A percentile compares a stretch with the other conserved stretches of the same genome.
Evolutionary conservation across 2,797 vertebrate genomes (phyloP).

Genomic region (Triplophysa yarkandensis): DNA sequence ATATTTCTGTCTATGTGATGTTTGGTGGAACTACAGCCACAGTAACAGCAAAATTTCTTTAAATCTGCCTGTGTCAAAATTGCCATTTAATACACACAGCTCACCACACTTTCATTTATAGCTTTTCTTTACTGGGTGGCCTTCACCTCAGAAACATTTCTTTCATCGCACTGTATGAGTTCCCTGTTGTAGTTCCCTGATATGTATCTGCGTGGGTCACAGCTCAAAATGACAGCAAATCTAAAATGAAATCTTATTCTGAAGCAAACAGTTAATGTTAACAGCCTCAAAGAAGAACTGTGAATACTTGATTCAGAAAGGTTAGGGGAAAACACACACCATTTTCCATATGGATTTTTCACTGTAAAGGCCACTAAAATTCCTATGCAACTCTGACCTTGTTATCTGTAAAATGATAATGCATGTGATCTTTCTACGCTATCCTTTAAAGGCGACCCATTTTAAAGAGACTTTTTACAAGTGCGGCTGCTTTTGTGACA

Average conservation of each 20-base stretch:
- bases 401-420: background rate
- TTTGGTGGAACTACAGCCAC: background rate
- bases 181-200: slow-evolving; percentile 9
- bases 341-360: slow-evolving; percentile 19
- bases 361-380: slow-evolving; percentile 7
- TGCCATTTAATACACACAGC: slow-evolving; percentile 7
- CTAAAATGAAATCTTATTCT: slow-evolving; percentile 29
- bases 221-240: slow-evolving; percentile 29
- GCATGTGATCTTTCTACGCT: background rate
- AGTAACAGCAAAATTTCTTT: background rate
- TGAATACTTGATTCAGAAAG: slow-evolving; percentile 30
- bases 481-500: background rate
- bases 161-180: slow-evolving; percentile 15
- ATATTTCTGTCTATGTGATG: slow-evolving; percentile 7
- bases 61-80: no score
- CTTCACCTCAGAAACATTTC: slow-evolving; percentile 44
- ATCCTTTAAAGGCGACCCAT: background rate
- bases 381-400: slow-evolving; percentile 8
- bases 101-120: slow-evolving; percentile 32
- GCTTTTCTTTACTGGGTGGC: slow-evolving; percentile 26
- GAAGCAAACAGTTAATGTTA: slow-evolving; percentile 25
- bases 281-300: slow-evolving; percentile 3
- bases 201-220: slow-evolving; percentile 22
- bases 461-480: slow-evolving; percentile 18
- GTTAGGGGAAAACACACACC: slow-evolving; percentile 29